Evolutionary conservation across 2,113 vertebrate genomes (phyloP).

Genomic region (Lophotis ruficrista): DNA sequence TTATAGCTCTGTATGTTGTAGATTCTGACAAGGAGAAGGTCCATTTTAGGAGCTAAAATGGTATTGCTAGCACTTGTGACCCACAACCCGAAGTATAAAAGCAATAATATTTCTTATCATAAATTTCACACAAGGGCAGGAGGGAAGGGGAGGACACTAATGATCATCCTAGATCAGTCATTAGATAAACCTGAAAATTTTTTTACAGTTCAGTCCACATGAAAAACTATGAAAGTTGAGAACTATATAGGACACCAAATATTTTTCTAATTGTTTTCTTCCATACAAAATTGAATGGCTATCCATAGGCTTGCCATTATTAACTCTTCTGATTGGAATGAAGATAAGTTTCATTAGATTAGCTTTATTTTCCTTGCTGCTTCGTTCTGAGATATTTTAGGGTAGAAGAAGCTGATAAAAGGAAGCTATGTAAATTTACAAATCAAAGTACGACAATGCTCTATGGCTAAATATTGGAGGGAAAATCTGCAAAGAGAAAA

Average conservation of each 20-base stretch:
- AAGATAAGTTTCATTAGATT: neutral
- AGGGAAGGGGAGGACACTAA: rapidly evolving
- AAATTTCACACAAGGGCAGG: neutral
- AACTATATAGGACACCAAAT: neutral
- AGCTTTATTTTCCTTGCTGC: neutral
- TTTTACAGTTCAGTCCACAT: neutral
- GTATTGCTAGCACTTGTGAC: neutral
- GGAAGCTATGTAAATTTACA: neutral
- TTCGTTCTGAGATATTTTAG: neutral
- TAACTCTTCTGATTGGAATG: neutral
- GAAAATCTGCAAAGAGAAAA: neutral
- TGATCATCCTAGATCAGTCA: neutral
- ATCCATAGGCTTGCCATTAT: neutral
- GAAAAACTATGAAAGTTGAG: neutral
- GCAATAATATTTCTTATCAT: neutral
- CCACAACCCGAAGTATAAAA: neutral
- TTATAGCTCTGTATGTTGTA: neutral
- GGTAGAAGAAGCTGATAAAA: neutral
- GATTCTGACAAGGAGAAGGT: neutral
- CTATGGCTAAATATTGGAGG: neutral
- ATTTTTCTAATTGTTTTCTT: neutral
- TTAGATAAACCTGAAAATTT: neutral
- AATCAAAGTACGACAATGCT: neutral
- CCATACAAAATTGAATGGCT: neutral
- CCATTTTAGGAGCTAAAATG: neutral